Percentiles rank a stretch among this genome's conserved stretches.
These are phyloP conservation scores for Oryzias curvinotus DNA, from an alignment of 2,113 vertebrate species.

Conservation along the genomic window DNA sequence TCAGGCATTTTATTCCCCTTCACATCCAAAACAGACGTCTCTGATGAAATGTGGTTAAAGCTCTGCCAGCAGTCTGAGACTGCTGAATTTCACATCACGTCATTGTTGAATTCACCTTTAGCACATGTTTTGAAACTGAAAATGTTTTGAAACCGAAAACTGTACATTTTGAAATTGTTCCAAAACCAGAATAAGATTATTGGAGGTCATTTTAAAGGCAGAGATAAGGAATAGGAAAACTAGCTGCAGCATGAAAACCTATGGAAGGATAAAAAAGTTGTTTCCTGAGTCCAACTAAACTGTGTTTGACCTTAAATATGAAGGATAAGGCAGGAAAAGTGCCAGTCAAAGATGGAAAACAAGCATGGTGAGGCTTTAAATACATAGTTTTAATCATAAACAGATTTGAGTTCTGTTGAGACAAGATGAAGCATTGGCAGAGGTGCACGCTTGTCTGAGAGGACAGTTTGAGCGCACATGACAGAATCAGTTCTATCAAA, in stretches of 20 bases:
- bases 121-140: too few species aligned
- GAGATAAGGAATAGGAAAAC: neutral
- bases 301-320: neutral
- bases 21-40: constrained; percentile 34
- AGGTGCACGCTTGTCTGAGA: constrained; percentile 19
- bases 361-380: constrained; percentile 14
- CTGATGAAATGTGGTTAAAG: constrained; percentile 26
- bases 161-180: too few species aligned
- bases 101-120: too few species aligned
- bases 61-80: too few species aligned
- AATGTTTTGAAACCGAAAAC: too few species aligned
- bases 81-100: too few species aligned
- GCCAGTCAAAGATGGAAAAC: neutral
- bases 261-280: neutral
- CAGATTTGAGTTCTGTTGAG: constrained; percentile 42
- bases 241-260: neutral
- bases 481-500: constrained; percentile 46
- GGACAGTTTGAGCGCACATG: constrained; percentile 32
- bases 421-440: constrained; percentile 19
- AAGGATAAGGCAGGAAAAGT: neutral
- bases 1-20: constrained; percentile 19
- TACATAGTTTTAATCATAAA: constrained; percentile 22
- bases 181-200: too few species aligned
- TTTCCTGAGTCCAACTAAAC: neutral
- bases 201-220: too few species aligned